Evolutionary conservation across 1,140 invertebrate genomes (phyloP).

Genomic region (Yoshiicerus persimilis): DNA sequence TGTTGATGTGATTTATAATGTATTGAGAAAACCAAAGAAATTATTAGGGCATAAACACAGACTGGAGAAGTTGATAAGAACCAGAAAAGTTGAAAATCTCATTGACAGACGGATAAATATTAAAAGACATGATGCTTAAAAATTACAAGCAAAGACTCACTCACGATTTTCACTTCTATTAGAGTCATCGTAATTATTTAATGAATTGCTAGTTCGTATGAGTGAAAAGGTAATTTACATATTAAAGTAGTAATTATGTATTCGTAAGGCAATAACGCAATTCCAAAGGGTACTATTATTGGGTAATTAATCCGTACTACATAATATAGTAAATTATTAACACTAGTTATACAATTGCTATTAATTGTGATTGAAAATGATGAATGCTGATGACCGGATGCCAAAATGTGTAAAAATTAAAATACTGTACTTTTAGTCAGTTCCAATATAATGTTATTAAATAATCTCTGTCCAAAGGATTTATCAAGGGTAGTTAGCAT

Average conservation of each 20-base stretch:
- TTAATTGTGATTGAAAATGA: background rate
- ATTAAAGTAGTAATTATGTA: background rate
- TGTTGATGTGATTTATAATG: background rate
- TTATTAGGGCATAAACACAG: background rate
- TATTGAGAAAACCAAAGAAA: background rate
- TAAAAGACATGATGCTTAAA: background rate
- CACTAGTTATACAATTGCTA: background rate
- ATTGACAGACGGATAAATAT: background rate
- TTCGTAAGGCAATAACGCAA: constrained; percentile 4
- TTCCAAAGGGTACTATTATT: constrained; percentile 5
- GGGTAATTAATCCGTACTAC: no score
- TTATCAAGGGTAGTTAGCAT: background rate
- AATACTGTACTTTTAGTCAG: background rate
- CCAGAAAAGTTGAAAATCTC: background rate
- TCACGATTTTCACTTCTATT: background rate
- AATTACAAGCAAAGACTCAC: background rate
- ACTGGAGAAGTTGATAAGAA: background rate
- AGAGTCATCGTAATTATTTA: no score
- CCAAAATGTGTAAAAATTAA: background rate
- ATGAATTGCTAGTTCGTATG: background rate
- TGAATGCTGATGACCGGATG: background rate
- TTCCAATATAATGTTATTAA: background rate
- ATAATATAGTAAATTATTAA: background rate
- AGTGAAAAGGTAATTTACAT: background rate
- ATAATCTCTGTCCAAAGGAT: background rate